Evolutionary conservation across 2,113 vertebrate species (phyloP).

Genomic region (Periophthalmus modestus): DNA sequence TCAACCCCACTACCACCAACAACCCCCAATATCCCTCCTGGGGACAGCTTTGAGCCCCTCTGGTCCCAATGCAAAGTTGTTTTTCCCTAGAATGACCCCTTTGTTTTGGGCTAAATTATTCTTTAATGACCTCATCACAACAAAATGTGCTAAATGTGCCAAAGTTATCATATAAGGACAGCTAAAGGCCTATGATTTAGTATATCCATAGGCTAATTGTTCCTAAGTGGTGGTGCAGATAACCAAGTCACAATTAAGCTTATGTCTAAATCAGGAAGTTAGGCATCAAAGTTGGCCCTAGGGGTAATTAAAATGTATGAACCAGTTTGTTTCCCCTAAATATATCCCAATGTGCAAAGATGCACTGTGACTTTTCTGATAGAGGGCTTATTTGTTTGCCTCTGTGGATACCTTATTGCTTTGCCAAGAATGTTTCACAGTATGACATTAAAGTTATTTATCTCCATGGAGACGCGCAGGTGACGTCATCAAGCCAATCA

Average conservation of each 20-base stretch:
- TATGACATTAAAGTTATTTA: too few species aligned
- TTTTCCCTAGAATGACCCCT: constrained; percentile 65
- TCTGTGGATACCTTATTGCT: too few species aligned
- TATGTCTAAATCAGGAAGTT: constrained; percentile 61
- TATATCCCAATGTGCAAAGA: too few species aligned
- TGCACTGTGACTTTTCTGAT: too few species aligned
- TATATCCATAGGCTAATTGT: constrained; percentile 67
- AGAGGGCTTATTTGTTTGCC: too few species aligned
- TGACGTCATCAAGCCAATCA: too few species aligned
- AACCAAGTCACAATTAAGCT: constrained; percentile 63
- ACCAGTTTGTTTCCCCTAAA: background rate
- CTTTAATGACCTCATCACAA: constrained; percentile 74
- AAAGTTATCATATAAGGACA: constrained; percentile 61
- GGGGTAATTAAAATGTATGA: constrained; percentile 55
- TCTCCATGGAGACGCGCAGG: too few species aligned
- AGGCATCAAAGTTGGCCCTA: constrained; percentile 53
- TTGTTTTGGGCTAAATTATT: constrained; percentile 75
- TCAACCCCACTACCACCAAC: constrained; percentile 25
- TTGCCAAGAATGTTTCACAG: too few species aligned
- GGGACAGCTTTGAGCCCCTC: constrained; percentile 61
- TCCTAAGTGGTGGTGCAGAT: constrained; percentile 63
- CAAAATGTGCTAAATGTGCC: constrained; percentile 66
- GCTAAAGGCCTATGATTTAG: constrained; percentile 61
- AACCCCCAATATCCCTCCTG: constrained; percentile 30
- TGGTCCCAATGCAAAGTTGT: constrained; percentile 57